phyloP scores from a whole-genome alignment of 2,113 vertebrate species.

The Hirundichthys speculiger region DNA sequence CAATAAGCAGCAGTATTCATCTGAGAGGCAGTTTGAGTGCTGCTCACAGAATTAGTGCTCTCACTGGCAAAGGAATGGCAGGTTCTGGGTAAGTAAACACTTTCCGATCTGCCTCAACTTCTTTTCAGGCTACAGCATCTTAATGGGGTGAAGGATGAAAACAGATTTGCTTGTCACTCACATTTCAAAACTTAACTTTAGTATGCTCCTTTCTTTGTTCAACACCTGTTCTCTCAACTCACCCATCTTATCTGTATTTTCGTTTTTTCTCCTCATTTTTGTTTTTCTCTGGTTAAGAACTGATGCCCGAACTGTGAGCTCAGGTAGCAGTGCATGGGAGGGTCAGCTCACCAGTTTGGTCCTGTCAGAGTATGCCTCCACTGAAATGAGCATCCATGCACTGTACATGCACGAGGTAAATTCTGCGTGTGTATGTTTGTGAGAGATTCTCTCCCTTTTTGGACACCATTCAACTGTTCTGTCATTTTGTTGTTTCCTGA shows the following conservation, averaged over 20 bases:
- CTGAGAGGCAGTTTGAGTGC: slow-evolving; percentile 77
- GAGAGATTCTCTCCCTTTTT: background rate
- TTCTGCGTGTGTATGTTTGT: background rate
- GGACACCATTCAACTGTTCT: background rate
- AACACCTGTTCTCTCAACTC: background rate
- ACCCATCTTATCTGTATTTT: background rate
- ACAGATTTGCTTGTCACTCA: no score
- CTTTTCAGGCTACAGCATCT: no score
- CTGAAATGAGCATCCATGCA: slow-evolving; percentile 98
- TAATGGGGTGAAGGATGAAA: no score
- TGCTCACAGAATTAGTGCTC: slow-evolving; percentile 67
- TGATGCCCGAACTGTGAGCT: slow-evolving; percentile 91
- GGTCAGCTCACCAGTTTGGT: slow-evolving; percentile 93
- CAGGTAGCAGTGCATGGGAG: slow-evolving; percentile 96
- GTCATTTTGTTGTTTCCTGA: background rate
- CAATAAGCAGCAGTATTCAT: slow-evolving; percentile 85
- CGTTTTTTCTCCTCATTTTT: slow-evolving; percentile 1
- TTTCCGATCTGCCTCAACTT: background rate
- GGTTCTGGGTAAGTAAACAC: slow-evolving; percentile 86
- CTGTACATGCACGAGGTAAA: slow-evolving; percentile 97
- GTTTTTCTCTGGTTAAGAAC: slow-evolving; percentile 73
- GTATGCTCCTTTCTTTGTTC: background rate
- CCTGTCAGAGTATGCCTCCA: slow-evolving; percentile 95
- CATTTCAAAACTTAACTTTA: no score
- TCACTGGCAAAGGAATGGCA: slow-evolving; percentile 82